Evolutionary conservation across 2,113 vertebrate species (phyloP).

Genomic region (Xenopus borealis): DNA sequence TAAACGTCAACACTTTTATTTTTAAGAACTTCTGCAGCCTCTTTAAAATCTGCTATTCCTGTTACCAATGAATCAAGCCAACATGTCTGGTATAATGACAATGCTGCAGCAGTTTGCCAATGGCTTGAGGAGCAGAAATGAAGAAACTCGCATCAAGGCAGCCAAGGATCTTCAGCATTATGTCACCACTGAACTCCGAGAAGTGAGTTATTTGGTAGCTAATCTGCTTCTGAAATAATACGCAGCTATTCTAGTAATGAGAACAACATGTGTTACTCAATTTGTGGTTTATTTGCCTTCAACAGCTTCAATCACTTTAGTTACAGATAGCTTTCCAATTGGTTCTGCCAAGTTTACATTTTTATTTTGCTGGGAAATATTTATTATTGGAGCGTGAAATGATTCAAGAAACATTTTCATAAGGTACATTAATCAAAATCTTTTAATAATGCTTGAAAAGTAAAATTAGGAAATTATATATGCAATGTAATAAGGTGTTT

Average conservation of each 20-base stretch:
- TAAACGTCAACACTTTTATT: too few species aligned
- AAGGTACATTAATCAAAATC: too few species aligned
- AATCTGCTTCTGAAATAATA: not conserved
- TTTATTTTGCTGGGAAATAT: too few species aligned
- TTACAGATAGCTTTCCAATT: not conserved
- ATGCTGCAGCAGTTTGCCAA: conserved; percentile 94
- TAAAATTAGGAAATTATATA: too few species aligned
- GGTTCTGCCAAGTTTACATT: not conserved
- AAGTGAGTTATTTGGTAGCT: conserved; percentile 63
- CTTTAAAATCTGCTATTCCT: too few species aligned
- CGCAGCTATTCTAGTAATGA: not conserved
- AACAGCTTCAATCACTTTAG: not conserved
- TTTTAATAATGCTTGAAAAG: too few species aligned
- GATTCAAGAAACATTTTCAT: too few species aligned
- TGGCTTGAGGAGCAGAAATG: conserved; percentile 90
- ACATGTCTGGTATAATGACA: conserved; percentile 86
- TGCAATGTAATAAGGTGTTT: too few species aligned
- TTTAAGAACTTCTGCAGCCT: too few species aligned
- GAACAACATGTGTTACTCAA: not conserved
- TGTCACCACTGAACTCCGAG: conserved; percentile 94
- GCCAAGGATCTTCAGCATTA: conserved; percentile 98
- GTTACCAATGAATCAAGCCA: not conserved
- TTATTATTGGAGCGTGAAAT: too few species aligned
- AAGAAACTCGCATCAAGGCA: conserved; percentile 89
- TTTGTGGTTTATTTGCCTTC: not conserved